Evolutionary conservation across 2,888 invertebrate genomes (phyloP).

Genomic region (Dryobota labecula): DNA sequence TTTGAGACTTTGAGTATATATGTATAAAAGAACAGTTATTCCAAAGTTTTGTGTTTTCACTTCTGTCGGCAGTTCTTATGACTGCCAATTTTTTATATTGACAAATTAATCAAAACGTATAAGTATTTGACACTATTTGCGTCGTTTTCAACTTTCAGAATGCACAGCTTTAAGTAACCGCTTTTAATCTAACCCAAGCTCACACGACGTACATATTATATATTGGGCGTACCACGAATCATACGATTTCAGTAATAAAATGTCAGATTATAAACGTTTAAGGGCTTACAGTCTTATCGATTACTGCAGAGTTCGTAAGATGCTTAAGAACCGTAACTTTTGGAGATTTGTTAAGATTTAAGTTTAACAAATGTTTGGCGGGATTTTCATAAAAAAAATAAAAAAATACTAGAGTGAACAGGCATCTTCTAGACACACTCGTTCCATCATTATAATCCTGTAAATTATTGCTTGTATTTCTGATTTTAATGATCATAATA

Average conservation of each 20-base stretch:
- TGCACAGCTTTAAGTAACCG: not conserved
- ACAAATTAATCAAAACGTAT: too few relatives aligned
- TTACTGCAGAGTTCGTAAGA: slow-evolving; percentile 17
- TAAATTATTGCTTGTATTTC: too few relatives aligned
- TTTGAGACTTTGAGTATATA: too few relatives aligned
- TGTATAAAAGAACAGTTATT: too few relatives aligned
- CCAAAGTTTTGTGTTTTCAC: too few relatives aligned
- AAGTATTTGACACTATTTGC: not conserved
- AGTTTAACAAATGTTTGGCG: slow-evolving; percentile 5
- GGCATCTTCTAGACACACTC: too few relatives aligned
- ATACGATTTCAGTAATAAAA: slow-evolving; percentile 56
- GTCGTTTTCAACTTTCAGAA: not conserved
- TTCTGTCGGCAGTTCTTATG: too few relatives aligned
- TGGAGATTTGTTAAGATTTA: slow-evolving; percentile 15
- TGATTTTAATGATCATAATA: too few relatives aligned
- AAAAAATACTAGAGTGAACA: too few relatives aligned
- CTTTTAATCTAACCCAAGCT: slow-evolving; percentile 28
- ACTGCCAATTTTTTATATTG: too few relatives aligned
- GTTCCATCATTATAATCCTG: too few relatives aligned
- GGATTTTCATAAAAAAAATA: too few relatives aligned
- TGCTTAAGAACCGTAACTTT: slow-evolving; percentile 4
- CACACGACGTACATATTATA: not conserved
- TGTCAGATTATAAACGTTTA: slow-evolving; percentile 47
- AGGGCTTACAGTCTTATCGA: slow-evolving; percentile 38
- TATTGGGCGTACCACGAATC: slow-evolving; percentile 36